Percentiles rank a stretch among this genome's conserved stretches.
These are phyloP conservation scores for Agrotis puta DNA, from an alignment of 2,888 invertebrate species.

Conservation along the genomic window DNA sequence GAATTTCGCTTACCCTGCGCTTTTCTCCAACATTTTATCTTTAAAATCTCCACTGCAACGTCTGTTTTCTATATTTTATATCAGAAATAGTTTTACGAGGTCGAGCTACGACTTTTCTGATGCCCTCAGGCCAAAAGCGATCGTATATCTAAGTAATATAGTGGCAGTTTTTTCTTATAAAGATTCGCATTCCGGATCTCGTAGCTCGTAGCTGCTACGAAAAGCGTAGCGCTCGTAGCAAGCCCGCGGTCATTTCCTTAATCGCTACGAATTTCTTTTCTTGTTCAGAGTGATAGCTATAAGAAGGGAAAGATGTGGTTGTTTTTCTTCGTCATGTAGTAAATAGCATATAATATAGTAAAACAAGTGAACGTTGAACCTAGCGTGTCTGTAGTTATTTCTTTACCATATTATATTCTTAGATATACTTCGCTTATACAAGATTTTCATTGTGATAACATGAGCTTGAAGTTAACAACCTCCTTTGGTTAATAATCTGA, in stretches of 20 bases:
- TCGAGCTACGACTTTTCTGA: conserved; percentile 6
- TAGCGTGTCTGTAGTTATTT: conserved; percentile 50
- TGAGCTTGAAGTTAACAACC: conserved; percentile 53
- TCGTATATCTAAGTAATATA: conserved; percentile 14
- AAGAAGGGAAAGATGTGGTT: background rate
- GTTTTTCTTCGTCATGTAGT: conserved; percentile 13
- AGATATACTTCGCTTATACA: conserved; percentile 36
- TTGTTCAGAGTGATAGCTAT: conserved; percentile 7
- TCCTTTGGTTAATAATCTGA: conserved; percentile 31
- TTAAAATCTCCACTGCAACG: conserved; percentile 25
- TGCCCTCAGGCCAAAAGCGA: conserved; percentile 13
- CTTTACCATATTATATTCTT: conserved; percentile 51
- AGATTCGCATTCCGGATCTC: conserved; percentile 10
- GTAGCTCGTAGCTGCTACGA: conserved; percentile 53
- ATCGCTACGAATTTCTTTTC: conserved; percentile 35
- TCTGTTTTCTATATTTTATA: conserved; percentile 35
- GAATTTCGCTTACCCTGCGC: conserved; percentile 41
- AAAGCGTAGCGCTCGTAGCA: conserved; percentile 53
- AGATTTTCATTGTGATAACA: conserved; percentile 57
- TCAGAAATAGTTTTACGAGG: conserved; percentile 17
- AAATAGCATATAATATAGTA: conserved; percentile 4
- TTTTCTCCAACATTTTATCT: conserved; percentile 55
- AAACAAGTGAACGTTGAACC: conserved; percentile 15
- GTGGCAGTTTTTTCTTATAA: conserved; percentile 22
- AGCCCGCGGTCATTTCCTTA: conserved; percentile 30